Evolutionary conservation across 1,140 invertebrate genomes (phyloP).

Genomic region (Drosophila repletoides): DNA sequence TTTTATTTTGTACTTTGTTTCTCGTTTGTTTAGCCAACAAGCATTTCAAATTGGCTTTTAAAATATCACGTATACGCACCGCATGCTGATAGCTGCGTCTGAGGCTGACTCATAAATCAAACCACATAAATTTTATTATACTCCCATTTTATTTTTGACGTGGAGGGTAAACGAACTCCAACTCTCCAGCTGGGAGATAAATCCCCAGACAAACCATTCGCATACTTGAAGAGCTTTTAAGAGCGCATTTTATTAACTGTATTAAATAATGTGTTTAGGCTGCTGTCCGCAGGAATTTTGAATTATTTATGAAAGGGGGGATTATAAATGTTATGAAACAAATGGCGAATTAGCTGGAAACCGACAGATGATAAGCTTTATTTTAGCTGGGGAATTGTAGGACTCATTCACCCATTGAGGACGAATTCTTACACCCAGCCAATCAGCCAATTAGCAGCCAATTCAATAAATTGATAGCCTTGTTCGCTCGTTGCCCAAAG

Average conservation of each 20-base stretch:
- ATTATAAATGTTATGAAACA: neutral
- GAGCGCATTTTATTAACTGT: slow-evolving; percentile 56
- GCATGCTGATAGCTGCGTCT: slow-evolving; percentile 38
- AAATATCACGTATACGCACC: slow-evolving; percentile 50
- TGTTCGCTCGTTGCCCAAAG: neutral
- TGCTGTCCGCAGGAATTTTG: neutral
- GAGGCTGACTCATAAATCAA: slow-evolving; percentile 52
- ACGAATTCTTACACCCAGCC: neutral
- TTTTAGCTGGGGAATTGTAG: neutral
- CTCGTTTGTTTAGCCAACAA: neutral
- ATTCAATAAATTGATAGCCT: slow-evolving; percentile 22
- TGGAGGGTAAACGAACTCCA: neutral
- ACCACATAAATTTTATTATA: slow-evolving; percentile 56
- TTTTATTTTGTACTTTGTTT: slow-evolving; percentile 4
- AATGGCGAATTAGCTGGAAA: neutral
- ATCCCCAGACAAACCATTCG: slow-evolving; percentile 20
- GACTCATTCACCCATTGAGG: neutral
- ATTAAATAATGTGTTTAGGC: slow-evolving; percentile 41
- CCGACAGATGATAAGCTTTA: neutral
- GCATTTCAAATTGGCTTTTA: slow-evolving; percentile 15
- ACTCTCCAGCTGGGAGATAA: slow-evolving; percentile 19
- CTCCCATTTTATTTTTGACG: slow-evolving; percentile 13
- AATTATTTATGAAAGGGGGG: slow-evolving; percentile 3
- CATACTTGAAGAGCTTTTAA: slow-evolving; percentile 53
- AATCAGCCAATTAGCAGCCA: slow-evolving; percentile 20